Evolutionary conservation across 2,797 vertebrate species (phyloP), one percentile per base, ranked within the genome.

Genomic region (Pogonophryne albipinna): DNA sequence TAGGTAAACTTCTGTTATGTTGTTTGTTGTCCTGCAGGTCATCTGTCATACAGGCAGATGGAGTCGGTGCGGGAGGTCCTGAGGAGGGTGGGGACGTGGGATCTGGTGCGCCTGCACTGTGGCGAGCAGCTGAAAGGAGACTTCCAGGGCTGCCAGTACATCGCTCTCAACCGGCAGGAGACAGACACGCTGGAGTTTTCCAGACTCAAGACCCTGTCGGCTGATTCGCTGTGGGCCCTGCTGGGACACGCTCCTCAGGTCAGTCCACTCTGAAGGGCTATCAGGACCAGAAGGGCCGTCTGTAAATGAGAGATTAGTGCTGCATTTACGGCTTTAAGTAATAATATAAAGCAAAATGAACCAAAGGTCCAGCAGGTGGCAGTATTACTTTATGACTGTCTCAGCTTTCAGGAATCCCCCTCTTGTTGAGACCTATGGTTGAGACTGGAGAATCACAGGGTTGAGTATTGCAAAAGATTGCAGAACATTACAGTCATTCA

Each of bases 31-130:
- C 53, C 69, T 76, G 57, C 80, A 96, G 95, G 95, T 85, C 93
- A 93, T 81, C 87, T 96, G 90, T 96, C 95, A 0, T 95, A 94
- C 88, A 78, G 83, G 41, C 94, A 95, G 90, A 91, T 95, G 87
- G 89, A 86, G 44, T 89, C 85, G 0, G 89, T 87, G 67, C 89
- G 88, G 58, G 88, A 84, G 45, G 80, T 91, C 60, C 88, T 96
- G 68, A 76, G 72, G 62, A 80, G 63, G 44, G 85, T 94, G 79
- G 94, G 94, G 51, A 95, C 95, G 1, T 96, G 95, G 95, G 95
- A 96, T 70, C 61, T 92, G 63, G 60, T 96, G 70, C 79, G 66
- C 60, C 79, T 96, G 75, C 83, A 82, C 61, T 75, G 87, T 56
- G 94, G 95, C 2, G 79, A 92, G 65, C 92, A 91, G 84, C 89